phyloP scores from a whole-genome alignment of 2,113 vertebrate genomes.

The Zosterops japonicus region DNA sequence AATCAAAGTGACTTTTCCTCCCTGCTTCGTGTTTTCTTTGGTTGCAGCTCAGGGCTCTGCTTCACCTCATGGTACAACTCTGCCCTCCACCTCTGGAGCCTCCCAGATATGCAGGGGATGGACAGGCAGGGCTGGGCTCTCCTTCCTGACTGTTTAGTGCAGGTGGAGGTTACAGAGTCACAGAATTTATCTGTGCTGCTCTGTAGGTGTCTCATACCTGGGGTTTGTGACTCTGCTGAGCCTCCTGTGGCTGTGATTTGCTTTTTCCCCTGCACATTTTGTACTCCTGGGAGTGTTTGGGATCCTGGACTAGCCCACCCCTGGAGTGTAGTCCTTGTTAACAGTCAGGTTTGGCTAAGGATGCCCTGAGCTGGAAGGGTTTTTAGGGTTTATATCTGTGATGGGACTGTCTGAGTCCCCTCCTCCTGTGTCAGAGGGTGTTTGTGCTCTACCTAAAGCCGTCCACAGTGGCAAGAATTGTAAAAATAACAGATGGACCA shows the following conservation, averaged over 20 bases:
- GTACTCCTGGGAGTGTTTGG: not conserved
- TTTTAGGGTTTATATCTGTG: fast-evolving
- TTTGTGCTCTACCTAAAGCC: not conserved
- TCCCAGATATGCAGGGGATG: not conserved
- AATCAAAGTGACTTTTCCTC: not conserved
- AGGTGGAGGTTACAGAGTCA: fast-evolving
- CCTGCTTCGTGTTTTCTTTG: not conserved
- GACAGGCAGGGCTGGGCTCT: not conserved
- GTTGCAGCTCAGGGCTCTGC: not conserved
- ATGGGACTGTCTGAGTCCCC: no score
- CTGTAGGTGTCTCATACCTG: fast-evolving
- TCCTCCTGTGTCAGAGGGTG: not conserved
- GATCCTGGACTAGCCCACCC: not conserved
- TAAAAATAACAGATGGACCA: fast-evolving
- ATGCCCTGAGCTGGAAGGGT: not conserved
- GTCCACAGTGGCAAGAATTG: fast-evolving
- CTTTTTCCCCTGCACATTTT: not conserved
- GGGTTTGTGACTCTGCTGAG: not conserved
- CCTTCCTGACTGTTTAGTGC: no score
- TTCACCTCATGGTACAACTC: not conserved
- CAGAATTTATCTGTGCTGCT: fast-evolving
- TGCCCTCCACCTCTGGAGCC: not conserved
- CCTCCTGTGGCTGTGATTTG: not conserved
- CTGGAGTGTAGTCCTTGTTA: fast-evolving
- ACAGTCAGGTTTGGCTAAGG: not conserved